phyloP scores from a whole-genome alignment of 2,888 invertebrate species.

The Drosophila nr. perissopoda region DNA sequence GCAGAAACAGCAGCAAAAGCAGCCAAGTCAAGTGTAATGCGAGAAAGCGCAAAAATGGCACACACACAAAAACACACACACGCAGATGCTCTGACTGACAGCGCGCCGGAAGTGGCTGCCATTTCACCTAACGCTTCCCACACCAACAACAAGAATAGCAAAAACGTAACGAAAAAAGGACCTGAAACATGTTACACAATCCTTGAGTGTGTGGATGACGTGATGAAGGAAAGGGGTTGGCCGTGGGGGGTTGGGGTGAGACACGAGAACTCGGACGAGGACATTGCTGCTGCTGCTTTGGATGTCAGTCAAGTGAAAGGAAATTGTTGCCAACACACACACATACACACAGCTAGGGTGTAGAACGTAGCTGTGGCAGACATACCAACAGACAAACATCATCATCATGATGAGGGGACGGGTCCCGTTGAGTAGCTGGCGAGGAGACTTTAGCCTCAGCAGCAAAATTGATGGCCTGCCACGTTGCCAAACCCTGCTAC shows the following conservation, averaged over 20 bases:
- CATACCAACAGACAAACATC: conserved; percentile 76
- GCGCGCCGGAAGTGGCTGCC: conserved; percentile 73
- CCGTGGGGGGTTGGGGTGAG: background rate
- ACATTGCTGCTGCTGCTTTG: conserved; percentile 61
- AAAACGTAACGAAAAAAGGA: conserved; percentile 35
- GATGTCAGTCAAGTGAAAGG: conserved; percentile 80
- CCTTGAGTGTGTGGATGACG: conserved; percentile 59
- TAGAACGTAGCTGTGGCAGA: conserved; percentile 51
- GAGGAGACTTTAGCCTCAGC: conserved; percentile 22
- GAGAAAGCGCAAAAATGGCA: conserved; percentile 72
- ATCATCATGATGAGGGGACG: conserved; percentile 49
- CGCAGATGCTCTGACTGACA: conserved; percentile 50
- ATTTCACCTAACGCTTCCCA: conserved; percentile 46
- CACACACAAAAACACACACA: conserved; percentile 25
- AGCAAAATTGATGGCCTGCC: conserved; percentile 73
- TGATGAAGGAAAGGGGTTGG: background rate
- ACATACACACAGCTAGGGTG: conserved; percentile 4
- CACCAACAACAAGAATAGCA: conserved; percentile 20
- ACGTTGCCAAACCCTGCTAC: conserved; percentile 24
- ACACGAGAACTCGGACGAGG: conserved; percentile 44
- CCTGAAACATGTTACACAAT: conserved; percentile 76
- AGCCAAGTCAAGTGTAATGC: conserved; percentile 72
- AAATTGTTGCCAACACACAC: conserved; percentile 68
- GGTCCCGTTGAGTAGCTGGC: conserved; percentile 27
- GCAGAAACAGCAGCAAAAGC: conserved; percentile 33